phyloP scores from a whole-genome alignment of 2,797 vertebrate genomes.

The Gymnothorax javanicus region DNA sequence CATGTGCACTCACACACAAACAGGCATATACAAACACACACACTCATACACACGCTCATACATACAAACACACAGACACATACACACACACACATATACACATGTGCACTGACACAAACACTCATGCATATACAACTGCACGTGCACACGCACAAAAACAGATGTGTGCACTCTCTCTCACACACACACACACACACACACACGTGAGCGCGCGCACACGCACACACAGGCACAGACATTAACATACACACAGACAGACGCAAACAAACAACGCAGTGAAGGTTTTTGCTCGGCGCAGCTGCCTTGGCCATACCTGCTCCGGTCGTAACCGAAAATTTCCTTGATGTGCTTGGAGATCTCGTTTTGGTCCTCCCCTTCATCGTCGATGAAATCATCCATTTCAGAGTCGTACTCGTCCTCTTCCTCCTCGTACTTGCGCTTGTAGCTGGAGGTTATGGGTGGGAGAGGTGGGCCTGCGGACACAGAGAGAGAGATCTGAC shows the following conservation, averaged over 20 bases:
- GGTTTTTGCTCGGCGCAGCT: neutral
- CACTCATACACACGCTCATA: no score
- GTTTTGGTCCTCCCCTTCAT: conserved; percentile 84
- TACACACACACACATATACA: no score
- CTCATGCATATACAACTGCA: no score
- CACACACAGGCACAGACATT: neutral
- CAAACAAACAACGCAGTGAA: neutral
- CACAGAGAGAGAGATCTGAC: neutral
- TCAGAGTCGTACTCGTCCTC: conserved; percentile 93
- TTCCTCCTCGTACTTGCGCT: conserved; percentile 84
- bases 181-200: no score
- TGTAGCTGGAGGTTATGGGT: conserved; percentile 81
- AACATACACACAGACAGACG: no score
- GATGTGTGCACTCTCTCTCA: no score
- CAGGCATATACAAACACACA: no score
- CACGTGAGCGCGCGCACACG: neutral
- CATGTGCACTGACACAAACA: no score
- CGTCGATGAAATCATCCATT: conserved; percentile 98
- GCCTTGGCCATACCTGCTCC: conserved; percentile 71
- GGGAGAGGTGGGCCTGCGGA: conserved; percentile 73
- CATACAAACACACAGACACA: no score
- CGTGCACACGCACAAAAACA: no score
- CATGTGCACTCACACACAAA: no score
- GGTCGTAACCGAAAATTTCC: conserved; percentile 96
- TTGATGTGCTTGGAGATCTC: conserved; percentile 94